A percentile compares a stretch with the other conserved stretches of the same genome.
Evolutionary conservation across 2,888 invertebrate species (phyloP).

Genomic region (Miltochrista miniata): DNA sequence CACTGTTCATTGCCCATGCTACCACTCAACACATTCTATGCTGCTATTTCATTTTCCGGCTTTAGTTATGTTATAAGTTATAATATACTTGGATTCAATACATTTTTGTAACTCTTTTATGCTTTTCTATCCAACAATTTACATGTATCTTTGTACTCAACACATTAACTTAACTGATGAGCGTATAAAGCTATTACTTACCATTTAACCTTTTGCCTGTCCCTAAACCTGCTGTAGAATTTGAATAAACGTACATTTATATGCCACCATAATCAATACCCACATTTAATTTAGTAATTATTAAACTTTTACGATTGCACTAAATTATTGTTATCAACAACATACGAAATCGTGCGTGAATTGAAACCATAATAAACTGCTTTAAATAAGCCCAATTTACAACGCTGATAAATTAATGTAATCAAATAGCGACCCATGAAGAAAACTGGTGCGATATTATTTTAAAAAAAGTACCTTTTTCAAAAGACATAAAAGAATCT

Average conservation of each 20-base stretch:
- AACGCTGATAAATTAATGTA: slow-evolving; percentile 37
- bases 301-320: slow-evolving; percentile 16
- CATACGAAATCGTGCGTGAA: slow-evolving; percentile 30
- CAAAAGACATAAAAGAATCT: slow-evolving; percentile 5
- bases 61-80: slow-evolving; percentile 16
- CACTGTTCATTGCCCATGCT: slow-evolving; percentile 35
- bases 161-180: no score
- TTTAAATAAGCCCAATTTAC: slow-evolving; percentile 30
- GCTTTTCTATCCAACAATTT: no score
- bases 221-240: no score
- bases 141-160: no score
- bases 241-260: background rate
- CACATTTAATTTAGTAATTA: slow-evolving; percentile 10
- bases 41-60: slow-evolving; percentile 34
- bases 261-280: background rate
- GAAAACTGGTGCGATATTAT: slow-evolving; percentile 2
- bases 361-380: slow-evolving; percentile 28
- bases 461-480: slow-evolving; percentile 3
- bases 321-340: slow-evolving; percentile 24
- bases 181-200: no score
- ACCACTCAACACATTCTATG: slow-evolving; percentile 38
- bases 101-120: background rate
- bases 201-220: no score
- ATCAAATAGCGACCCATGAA: slow-evolving; percentile 9
- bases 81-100: slow-evolving; percentile 4